Percentiles rank a stretch among this genome's conserved stretches.
Conservation (phyloP, 2,888 invertebrate genomes). For the Plagodis dolabraria region DNA sequence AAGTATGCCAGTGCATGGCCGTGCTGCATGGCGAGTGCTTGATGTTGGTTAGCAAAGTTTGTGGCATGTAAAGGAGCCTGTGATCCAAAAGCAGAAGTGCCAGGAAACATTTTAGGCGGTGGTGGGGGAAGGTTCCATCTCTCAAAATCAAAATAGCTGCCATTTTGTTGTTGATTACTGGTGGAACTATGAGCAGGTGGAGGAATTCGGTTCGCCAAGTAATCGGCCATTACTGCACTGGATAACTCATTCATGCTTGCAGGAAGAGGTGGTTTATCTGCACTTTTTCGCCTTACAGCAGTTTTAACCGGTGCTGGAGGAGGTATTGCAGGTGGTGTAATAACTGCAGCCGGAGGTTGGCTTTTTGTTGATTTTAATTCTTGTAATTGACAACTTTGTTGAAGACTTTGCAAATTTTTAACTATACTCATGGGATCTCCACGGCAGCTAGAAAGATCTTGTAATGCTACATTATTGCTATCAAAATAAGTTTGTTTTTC, state of each 20-base stretch:
- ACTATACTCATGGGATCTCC: conserved; percentile 92
- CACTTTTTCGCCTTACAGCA: conserved; percentile 85
- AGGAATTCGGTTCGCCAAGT: conserved; percentile 86
- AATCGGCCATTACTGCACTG: conserved; percentile 83
- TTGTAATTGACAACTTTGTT: conserved; percentile 85
- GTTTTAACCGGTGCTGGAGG: conserved; percentile 55
- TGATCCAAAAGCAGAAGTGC: conserved; percentile 84
- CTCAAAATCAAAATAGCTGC: conserved; percentile 92
- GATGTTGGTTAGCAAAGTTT: conserved; percentile 86
- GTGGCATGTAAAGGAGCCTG: conserved; percentile 83
- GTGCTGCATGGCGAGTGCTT: conserved; percentile 88
- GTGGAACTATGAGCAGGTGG: conserved; percentile 90
- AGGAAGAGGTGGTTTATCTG: conserved; percentile 78
- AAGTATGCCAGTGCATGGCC: conserved; percentile 90
- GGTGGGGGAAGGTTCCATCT: conserved; percentile 91
- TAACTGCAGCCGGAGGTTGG: conserved; percentile 49
- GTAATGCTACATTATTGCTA: conserved; percentile 85
- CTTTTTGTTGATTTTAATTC: conserved; percentile 81
- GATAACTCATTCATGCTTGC: conserved; percentile 82
- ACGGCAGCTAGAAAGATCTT: conserved; percentile 89
- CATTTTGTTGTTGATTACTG: conserved; percentile 85
- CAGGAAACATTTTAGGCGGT: conserved; percentile 88
- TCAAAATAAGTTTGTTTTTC: conserved; percentile 88
- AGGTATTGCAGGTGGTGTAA: not conserved
- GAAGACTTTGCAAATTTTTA: conserved; percentile 87